Evolutionary conservation across 92 coral and sea anemone species (phyloP), one percentile per base, ranked within the genome.

Genomic region (Porites divaricata): DNA sequence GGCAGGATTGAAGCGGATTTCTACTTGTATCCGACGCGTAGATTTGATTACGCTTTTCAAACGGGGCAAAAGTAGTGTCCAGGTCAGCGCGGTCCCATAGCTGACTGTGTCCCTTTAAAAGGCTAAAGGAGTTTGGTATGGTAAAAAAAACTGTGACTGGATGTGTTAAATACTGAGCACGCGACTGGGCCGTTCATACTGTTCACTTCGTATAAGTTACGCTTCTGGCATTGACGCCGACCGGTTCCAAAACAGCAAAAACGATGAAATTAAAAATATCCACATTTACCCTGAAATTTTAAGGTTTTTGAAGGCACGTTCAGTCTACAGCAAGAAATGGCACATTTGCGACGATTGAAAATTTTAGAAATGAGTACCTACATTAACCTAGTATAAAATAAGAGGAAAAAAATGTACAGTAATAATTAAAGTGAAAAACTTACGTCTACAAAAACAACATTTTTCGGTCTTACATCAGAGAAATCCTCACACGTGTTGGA

Each of bases 351-450:
- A 48, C 57, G 51, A 67, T 17, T 19, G 15, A 54, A 75, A 49
- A 75, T 56, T 75, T 16, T 57, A 57, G 64, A 75, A 25, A 20
- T 62, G 49, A 74, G 6, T 25, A 25, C 78, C 65, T 15, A 57
- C 79, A 4, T 1, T 16, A 4, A 16, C 56, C 56, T 20, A 49
- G 19, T 56, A 57, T 22, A 57, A 56, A 66, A 11, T 26, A 56
- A 72, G 14, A 70, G 41, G 41, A 71, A 41, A 71, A 71, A 71
- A 16, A 71, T 45, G 9, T 41, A 14, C 14, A 48, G n/a, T 16
- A 9, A 19, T 4, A 21, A 35, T 0, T 35, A 35, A 35, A 35
- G n/a, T 52, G 35, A 2, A 51, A 78, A 66, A 78, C 74, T 78
- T 35, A 78, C 73, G 9, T 21, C 6, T 66, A 49, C 49, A 35